A percentile compares a stretch with the other conserved stretches of the same genome.
Conservation (phyloP, 2,888 invertebrate species). For the Melolontha melolontha region DNA sequence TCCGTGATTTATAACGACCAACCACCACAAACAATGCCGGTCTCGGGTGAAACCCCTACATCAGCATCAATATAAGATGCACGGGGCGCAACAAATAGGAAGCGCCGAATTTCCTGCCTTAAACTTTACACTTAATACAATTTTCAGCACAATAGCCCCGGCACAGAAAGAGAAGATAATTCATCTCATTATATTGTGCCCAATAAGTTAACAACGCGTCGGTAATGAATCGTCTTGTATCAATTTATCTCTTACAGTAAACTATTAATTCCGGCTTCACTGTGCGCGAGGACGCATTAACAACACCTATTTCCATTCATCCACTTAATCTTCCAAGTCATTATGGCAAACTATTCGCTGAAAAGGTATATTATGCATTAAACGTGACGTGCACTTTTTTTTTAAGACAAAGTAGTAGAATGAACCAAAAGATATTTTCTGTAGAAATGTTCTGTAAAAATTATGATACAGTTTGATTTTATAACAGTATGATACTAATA, state of each 20-base stretch:
- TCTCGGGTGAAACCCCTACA: constrained; percentile 49
- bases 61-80: constrained; percentile 52
- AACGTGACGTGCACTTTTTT: too few relatives aligned
- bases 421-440: too few relatives aligned
- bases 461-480: too few relatives aligned
- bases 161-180: constrained; percentile 39
- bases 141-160: constrained; percentile 41
- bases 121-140: constrained; percentile 43
- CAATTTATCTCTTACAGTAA: constrained; percentile 20
- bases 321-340: too few relatives aligned
- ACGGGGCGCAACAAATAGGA: constrained; percentile 45
- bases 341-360: too few relatives aligned
- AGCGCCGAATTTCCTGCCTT: constrained; percentile 42
- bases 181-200: constrained; percentile 40
- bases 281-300: constrained; percentile 12
- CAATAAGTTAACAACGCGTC: constrained; percentile 33
- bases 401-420: too few relatives aligned
- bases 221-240: constrained; percentile 31
- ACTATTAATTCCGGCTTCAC: constrained; percentile 12
- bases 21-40: constrained; percentile 58
- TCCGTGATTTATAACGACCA: constrained; percentile 63
- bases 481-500: too few relatives aligned
- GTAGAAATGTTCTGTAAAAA: too few relatives aligned
- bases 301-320: constrained; percentile 1
- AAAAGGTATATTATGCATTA: too few relatives aligned